Conservation (phyloP, 2,888 invertebrate species). For the Ennomos fuscantarius region DNA sequence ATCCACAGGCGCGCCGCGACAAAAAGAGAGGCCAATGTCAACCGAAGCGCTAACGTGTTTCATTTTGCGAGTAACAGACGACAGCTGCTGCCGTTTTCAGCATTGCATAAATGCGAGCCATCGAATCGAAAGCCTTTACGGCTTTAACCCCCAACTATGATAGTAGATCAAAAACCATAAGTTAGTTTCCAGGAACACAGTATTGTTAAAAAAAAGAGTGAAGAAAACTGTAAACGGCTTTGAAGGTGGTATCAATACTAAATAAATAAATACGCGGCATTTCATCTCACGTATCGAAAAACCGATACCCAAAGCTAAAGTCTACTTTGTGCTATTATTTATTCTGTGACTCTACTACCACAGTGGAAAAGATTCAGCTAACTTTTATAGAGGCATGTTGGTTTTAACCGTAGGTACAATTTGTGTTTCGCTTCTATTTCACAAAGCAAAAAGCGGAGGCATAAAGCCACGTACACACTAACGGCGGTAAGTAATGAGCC, state of each 20-base stretch:
- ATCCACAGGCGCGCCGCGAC: conserved; percentile 74
- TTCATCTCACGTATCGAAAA: conserved; percentile 39
- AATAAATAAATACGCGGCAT: too few species aligned
- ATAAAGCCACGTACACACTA: conserved; percentile 13
- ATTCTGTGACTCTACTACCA: too few species aligned
- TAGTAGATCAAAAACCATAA: conserved; percentile 20
- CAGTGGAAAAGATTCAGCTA: conserved; percentile 39
- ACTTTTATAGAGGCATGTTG: conserved; percentile 37
- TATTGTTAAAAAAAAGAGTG: too few species aligned
- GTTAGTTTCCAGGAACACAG: conserved; percentile 15
- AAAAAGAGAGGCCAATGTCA: conserved; percentile 78
- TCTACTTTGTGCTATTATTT: conserved; percentile 25
- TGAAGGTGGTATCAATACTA: too few species aligned
- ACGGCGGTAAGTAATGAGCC: background rate
- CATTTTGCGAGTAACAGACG: conserved; percentile 74
- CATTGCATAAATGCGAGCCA: conserved; percentile 48
- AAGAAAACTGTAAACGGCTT: too few species aligned
- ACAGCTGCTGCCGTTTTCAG: conserved; percentile 76
- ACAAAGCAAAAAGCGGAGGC: conserved; percentile 26
- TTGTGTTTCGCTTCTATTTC: conserved; percentile 32
- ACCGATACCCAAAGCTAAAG: conserved; percentile 39
- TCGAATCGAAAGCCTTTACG: conserved; percentile 36
- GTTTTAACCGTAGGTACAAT: conserved; percentile 34
- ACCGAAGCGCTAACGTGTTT: conserved; percentile 78
- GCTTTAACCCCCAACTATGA: conserved; percentile 23